A percentile compares a stretch with the other conserved stretches of the same genome.
These are phyloP conservation scores for Sebastes fasciatus DNA, from an alignment of 2,113 vertebrate species.

Conservation along the genomic window DNA sequence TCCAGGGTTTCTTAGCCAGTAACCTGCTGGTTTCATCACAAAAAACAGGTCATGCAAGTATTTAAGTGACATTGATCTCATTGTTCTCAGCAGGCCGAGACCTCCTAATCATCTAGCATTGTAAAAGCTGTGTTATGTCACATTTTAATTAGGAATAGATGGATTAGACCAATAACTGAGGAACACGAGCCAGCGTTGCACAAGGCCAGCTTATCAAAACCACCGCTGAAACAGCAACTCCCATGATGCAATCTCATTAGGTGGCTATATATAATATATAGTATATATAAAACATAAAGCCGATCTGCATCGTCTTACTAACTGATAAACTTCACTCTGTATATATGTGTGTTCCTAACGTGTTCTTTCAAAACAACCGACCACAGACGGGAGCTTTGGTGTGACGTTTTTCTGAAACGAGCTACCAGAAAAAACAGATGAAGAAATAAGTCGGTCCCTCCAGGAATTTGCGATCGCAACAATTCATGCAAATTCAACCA, in stretches of 20 bases:
- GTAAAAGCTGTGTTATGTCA: slow-evolving; percentile 8
- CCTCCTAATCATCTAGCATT: background rate
- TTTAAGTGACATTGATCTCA: too few species aligned
- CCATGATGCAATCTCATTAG: slow-evolving; percentile 22
- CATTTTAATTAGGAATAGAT: slow-evolving; percentile 17
- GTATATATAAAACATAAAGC: slow-evolving; percentile 2
- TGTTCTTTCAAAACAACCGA: too few species aligned
- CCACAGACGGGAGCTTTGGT: too few species aligned
- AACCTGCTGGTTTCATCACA: too few species aligned
- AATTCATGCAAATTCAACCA: too few species aligned
- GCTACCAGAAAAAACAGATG: too few species aligned
- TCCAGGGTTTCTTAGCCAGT: too few species aligned
- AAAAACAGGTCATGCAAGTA: too few species aligned
- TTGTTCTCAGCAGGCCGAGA: background rate
- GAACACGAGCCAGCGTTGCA: slow-evolving; percentile 21
- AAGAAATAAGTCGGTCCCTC: too few species aligned
- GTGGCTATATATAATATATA: background rate
- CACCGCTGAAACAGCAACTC: slow-evolving; percentile 1
- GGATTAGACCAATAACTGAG: slow-evolving; percentile 6
- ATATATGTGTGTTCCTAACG: too few species aligned
- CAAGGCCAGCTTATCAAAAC: slow-evolving; percentile 30
- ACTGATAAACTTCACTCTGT: background rate
- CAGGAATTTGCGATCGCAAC: too few species aligned
- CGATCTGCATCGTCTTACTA: background rate
- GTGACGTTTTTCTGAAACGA: too few species aligned